Base-by-base conservation (phyloP, 2,113 vertebrate species). In the Dasyornis broadbenti region DNA sequence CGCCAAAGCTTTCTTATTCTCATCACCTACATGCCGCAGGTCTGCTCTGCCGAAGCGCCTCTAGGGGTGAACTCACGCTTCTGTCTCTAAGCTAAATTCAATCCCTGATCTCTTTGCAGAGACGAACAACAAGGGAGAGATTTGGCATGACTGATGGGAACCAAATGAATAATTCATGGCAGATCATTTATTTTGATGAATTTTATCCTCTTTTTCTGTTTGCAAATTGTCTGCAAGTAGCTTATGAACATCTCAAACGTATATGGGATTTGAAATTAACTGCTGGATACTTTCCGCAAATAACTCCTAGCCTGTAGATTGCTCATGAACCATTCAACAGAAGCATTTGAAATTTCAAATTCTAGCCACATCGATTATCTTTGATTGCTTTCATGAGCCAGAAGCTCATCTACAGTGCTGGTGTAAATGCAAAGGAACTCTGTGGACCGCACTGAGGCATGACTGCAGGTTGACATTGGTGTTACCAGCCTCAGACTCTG, bases 121-220 rank as follows among this genome's bases (percentile, higher is more conserved):
- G 78, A 89, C 26, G 31, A 97, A 93, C 89, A 96, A 80, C 92
- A 86, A 96, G 92, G 79, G 85, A 95, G 95, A 88, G 65, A 78
- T 92, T 90, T 81, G 90, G 92, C 40, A 56, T 95, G 94, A 96
- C 61, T 97, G 95, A 96, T 93, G 92, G 79, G 21, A 96, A 56
- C 85, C 79, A 92, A 77, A 96, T 97, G 90, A 97, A 97, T 97
- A 96, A 96, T 97, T 96, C 94, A 97, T 96, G 76, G 56, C 4
- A 57, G 92, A 95, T 94, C 80, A 92, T 90, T 94, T 97, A 95
- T 96, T 96, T 95, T 95, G 87, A 96, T 93, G 88, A 96, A 93
- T 96, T 97, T 96, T 96, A 92, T 93, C 76, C 88, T 92, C 90
- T 95, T 95, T 94, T 93, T 92, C 95, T 95, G 94, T 96, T 96